Conservation (phyloP, 2,888 invertebrate genomes). For the Drosophila setosimentum region DNA sequence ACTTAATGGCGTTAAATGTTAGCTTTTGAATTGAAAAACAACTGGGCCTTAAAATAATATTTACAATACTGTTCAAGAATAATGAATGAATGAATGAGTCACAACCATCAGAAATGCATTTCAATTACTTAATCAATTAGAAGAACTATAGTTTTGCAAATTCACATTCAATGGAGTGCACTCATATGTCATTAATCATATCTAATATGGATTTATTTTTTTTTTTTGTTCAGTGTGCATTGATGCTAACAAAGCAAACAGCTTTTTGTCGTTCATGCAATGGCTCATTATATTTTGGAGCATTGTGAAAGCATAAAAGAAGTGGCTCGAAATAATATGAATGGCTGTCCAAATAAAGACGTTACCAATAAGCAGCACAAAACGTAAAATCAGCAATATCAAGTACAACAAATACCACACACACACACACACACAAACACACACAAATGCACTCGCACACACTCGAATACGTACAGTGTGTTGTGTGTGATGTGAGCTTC, state of each 20-base stretch:
- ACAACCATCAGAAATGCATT: background rate
- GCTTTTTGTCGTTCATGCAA: slow-evolving; percentile 22
- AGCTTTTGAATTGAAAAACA: background rate
- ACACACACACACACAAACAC: slow-evolving; percentile 15
- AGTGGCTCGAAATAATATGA: slow-evolving; percentile 26
- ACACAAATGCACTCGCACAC: slow-evolving; percentile 4
- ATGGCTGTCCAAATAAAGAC: slow-evolving; percentile 43
- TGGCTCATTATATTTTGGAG: slow-evolving; percentile 12
- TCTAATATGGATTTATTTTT: background rate
- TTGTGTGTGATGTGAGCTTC: slow-evolving; percentile 36
- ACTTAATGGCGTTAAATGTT: slow-evolving; percentile 5
- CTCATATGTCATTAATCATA: background rate
- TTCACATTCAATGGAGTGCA: background rate
- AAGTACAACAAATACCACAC: slow-evolving; percentile 36
- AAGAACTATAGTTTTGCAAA: background rate
- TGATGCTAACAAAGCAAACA: slow-evolving; percentile 16
- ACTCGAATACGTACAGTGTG: slow-evolving; percentile 33
- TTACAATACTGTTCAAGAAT: background rate
- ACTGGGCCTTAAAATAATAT: background rate
- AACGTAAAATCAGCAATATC: slow-evolving; percentile 19
- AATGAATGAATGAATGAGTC: background rate
- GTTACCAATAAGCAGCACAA: slow-evolving; percentile 42
- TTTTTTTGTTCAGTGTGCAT: background rate
- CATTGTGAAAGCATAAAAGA: slow-evolving; percentile 37
- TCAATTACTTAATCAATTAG: background rate